Conservation (phyloP, 2,888 invertebrate genomes). For the Cheilosia scutellata region DNA sequence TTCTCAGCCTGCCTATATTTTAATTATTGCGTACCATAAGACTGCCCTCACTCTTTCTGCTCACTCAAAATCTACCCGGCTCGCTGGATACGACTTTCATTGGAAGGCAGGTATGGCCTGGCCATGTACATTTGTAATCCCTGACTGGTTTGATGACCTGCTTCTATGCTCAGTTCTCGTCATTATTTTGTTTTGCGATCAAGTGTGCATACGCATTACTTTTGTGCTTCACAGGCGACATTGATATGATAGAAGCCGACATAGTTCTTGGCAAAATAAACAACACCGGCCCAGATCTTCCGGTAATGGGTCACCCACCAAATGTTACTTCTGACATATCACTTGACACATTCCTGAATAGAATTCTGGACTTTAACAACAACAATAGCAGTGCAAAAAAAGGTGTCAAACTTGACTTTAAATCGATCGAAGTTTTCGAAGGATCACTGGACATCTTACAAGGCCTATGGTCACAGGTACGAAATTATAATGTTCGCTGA, state of each 20-base stretch:
- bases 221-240: constrained; percentile 83
- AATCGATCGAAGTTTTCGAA: constrained; percentile 90
- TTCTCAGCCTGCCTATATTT: too few species aligned
- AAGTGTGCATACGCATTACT: not conserved
- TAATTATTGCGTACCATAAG: too few species aligned
- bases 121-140: too few species aligned
- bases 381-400: constrained; percentile 85
- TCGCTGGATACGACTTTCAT: too few species aligned
- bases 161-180: too few species aligned
- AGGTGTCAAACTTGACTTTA: constrained; percentile 95
- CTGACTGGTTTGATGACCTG: too few species aligned
- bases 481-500: not conserved
- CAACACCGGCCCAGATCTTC: constrained; percentile 84
- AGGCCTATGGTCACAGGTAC: constrained; percentile 82
- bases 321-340: constrained; percentile 89
- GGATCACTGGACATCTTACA: constrained; percentile 85
- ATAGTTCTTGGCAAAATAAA: constrained; percentile 89
- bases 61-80: too few species aligned
- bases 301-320: constrained; percentile 96
- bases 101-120: too few species aligned
- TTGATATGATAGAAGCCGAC: constrained; percentile 95
- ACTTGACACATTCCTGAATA: constrained; percentile 88
- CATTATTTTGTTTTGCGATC: too few species aligned
- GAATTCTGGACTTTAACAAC: constrained; percentile 85
- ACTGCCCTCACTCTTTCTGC: too few species aligned